Base-by-base conservation (phyloP, 2,113 vertebrate genomes). In the Ceratotherium simum region DNA sequence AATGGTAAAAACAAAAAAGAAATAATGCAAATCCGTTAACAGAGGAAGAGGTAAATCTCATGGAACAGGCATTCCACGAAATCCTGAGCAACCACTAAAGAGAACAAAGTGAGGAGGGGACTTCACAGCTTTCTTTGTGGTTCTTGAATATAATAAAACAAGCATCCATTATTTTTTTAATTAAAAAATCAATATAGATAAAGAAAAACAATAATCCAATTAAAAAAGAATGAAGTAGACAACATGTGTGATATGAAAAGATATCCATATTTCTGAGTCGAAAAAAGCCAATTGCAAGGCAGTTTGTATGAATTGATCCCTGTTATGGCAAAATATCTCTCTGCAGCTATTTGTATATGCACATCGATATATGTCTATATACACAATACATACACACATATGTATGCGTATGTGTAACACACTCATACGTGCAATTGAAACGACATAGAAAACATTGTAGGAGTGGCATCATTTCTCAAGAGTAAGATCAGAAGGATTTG, bases 141-240 rank as follows among this genome's bases (percentile, higher is more conserved):
- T 13, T 25, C 65, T 31, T 16, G 46, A 70, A 16, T 46, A 2
- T 7, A 27, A n/a, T 27, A 29, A 64, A 83, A 83, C n/a, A 33
- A 65, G 33, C 81, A 21, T 18, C 18, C 11, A 20, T 58, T 42
- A 33, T 58, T 46, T 46, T 62, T 91, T 79, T 13, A 82, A 83
- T 89, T 8, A 97, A 69, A 95, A 87, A 88, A 29, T 76, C 89
- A 58, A 78, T 84, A 39, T 1, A 60, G 83, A 46, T 9, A 33
- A 79, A 80, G n/a, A 36, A 78, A 94, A 81, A 39, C 69, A 70
- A 78, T 58, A 69, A 79, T 23, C 48, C 76, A 88, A 70, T 81
- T 60, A 67, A 65, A 64, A 83, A 69, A 42, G 86, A 67, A 92
- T 18, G 29, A 83, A 18, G 51, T 10, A 7, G 29, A 58, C 60